A percentile compares a stretch with the other conserved stretches of the same genome.
Conservation (phyloP, 2,888 invertebrate species). For the Eupithecia exiguata region DNA sequence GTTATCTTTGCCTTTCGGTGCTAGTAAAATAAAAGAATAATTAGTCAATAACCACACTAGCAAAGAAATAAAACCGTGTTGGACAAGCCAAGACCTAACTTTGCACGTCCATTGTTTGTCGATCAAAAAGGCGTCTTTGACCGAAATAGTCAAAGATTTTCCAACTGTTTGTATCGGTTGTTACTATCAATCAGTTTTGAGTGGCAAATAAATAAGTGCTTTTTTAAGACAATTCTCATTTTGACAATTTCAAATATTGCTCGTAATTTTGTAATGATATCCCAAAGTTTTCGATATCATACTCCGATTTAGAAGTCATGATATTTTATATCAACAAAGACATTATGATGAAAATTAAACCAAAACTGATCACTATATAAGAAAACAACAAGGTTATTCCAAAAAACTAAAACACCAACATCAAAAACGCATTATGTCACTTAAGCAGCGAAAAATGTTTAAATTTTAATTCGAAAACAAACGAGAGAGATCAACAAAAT, state of each 20-base stretch:
- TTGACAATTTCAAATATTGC: background rate
- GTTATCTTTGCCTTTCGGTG: slow-evolving; percentile 81
- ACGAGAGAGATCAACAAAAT: no score
- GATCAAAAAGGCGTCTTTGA: background rate
- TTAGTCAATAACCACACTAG: slow-evolving; percentile 46
- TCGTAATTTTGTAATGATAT: background rate
- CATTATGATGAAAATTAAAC: no score
- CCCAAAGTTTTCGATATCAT: background rate
- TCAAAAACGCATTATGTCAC: no score
- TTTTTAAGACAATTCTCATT: background rate
- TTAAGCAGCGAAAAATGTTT: no score
- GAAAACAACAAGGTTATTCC: no score
- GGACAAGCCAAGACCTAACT: slow-evolving; percentile 21
- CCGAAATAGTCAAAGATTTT: background rate
- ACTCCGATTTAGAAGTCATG: no score
- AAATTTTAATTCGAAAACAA: no score
- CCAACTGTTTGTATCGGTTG: background rate
- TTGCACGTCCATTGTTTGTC: background rate
- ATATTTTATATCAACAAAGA: no score
- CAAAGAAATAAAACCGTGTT: slow-evolving; percentile 27
- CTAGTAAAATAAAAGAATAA: slow-evolving; percentile 66
- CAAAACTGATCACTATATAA: no score
- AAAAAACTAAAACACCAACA: no score
- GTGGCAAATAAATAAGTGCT: background rate
- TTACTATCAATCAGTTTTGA: background rate